Conservation (phyloP, 2,888 invertebrate species). For the Eupithecia subumbrata region DNA sequence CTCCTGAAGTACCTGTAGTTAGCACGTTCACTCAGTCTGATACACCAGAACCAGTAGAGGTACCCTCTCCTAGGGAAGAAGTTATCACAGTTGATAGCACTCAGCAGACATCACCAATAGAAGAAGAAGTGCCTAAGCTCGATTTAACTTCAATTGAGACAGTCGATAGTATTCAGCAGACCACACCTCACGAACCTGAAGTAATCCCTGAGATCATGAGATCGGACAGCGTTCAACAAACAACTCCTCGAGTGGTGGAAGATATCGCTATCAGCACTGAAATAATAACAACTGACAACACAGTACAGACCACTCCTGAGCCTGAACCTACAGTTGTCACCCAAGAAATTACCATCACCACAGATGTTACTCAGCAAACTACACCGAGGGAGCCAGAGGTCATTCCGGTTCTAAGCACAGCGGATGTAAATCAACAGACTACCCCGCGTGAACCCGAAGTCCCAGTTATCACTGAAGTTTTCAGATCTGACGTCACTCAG, state of each 20-base stretch:
- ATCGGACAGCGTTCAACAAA: conserved; percentile 40
- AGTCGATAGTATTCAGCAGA: conserved; percentile 62
- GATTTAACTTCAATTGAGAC: conserved; percentile 49
- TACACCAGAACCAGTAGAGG: conserved; percentile 46
- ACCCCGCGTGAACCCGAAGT: conserved; percentile 22
- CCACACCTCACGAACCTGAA: conserved; percentile 53
- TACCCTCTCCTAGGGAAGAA: conserved; percentile 45
- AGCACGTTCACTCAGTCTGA: conserved; percentile 77
- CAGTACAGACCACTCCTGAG: conserved; percentile 39
- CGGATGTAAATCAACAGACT: conserved; percentile 18
- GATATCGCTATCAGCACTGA: conserved; percentile 31
- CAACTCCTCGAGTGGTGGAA: conserved; percentile 29
- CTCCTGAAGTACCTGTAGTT: conserved; percentile 67
- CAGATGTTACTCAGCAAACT: conserved; percentile 39
- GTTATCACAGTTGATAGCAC: conserved; percentile 55
- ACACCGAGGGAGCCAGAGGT: conserved; percentile 30
- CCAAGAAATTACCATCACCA: conserved; percentile 20
- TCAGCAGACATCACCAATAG: conserved; percentile 60
- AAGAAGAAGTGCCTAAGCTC: conserved; percentile 48
- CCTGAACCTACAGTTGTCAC: conserved; percentile 16
- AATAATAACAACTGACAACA: conserved; percentile 45
- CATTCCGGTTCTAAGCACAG: conserved; percentile 13
- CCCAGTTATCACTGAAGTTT: not conserved
- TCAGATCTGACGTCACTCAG: conserved; percentile 37
- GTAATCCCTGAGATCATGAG: conserved; percentile 35